phyloP scores from a whole-genome alignment of 1,140 invertebrate species.

The Wasmannia auropunctata region DNA sequence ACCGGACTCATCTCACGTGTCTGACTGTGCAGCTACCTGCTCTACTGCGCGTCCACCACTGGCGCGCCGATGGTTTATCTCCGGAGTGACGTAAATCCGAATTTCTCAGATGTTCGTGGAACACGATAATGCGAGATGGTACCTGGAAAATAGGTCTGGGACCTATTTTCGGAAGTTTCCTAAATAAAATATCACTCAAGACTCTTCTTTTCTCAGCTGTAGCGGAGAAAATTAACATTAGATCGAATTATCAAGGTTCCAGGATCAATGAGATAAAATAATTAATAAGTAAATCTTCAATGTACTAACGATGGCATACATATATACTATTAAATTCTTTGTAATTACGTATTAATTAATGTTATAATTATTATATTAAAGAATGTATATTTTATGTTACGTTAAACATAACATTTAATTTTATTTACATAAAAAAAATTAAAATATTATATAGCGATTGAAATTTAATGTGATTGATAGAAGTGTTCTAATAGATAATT shows the following conservation, averaged over 20 bases:
- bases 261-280: not conserved
- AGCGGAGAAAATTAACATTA: not conserved
- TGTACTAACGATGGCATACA: not conserved
- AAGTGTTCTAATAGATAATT: not conserved
- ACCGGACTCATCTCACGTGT: constrained; percentile 60
- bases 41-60: constrained; percentile 32
- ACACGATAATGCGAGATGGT: constrained; percentile 27
- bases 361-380: not conserved
- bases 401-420: not conserved
- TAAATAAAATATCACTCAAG: constrained; percentile 9
- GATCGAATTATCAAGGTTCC: not conserved
- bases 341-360: no score
- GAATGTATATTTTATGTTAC: not conserved
- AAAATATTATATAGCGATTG: not conserved
- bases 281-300: not conserved
- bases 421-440: not conserved
- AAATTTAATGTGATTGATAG: not conserved
- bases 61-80: constrained; percentile 37
- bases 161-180: not conserved
- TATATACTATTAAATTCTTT: no score
- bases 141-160: no score
- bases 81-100: constrained; percentile 46
- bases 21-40: constrained; percentile 38
- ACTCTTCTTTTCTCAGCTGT: not conserved
- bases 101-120: constrained; percentile 36